A percentile compares a stretch with the other conserved stretches of the same genome.
Evolutionary conservation across 2,113 vertebrate genomes (phyloP).

Genomic region (Dicrurus megarhynchus): DNA sequence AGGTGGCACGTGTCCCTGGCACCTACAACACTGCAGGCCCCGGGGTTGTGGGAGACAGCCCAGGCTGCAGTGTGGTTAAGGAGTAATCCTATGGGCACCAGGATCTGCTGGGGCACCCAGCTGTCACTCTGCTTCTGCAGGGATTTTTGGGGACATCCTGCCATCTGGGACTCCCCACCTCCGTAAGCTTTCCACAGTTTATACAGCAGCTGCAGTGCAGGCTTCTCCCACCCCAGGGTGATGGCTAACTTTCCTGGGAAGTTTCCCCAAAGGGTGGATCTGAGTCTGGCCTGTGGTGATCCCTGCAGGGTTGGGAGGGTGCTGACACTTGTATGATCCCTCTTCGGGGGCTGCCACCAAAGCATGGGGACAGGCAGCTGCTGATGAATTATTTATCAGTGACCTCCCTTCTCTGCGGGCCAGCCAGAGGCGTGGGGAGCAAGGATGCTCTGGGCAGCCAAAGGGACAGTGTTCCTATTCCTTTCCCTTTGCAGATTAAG

Average conservation of each 20-base stretch:
- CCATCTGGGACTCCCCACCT: not conserved
- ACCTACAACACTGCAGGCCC: fast-evolving
- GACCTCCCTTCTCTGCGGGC: not conserved
- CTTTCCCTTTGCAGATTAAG: slow-evolving; percentile 76
- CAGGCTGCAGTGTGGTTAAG: not conserved
- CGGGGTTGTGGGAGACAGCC: fast-evolving
- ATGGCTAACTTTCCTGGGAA: not conserved
- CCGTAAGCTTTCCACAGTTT: not conserved
- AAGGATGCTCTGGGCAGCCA: not conserved
- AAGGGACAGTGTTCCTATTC: not conserved
- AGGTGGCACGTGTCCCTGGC: not conserved
- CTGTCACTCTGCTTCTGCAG: not conserved
- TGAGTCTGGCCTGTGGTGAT: not conserved
- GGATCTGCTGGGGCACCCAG: not conserved
- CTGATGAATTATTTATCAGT: not conserved
- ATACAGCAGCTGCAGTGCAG: not conserved
- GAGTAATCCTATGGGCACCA: not conserved
- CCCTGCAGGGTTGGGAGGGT: not conserved
- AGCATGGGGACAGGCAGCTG: not conserved
- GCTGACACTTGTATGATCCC: not conserved
- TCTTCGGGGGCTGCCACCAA: not conserved
- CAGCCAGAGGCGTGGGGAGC: fast-evolving
- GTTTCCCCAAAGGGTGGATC: not conserved
- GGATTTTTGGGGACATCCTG: not conserved
- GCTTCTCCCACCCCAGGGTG: not conserved